Conservation (phyloP, 2,888 invertebrate species). For the Ichneumon xanthorius region DNA sequence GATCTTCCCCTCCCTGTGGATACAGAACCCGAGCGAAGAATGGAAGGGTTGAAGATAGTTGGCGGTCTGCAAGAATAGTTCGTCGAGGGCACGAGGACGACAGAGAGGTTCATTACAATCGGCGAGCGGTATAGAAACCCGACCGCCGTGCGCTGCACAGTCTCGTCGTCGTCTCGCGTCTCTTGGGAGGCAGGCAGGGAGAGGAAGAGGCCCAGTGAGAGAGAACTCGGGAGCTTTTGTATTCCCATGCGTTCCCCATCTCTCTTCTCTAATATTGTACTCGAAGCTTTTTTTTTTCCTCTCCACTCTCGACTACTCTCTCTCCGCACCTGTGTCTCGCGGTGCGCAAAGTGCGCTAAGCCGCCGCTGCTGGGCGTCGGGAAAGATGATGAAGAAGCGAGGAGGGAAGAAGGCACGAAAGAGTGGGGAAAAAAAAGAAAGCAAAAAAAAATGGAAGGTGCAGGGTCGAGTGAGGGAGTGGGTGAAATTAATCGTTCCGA, state of each 20-base stretch:
- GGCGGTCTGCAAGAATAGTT: constrained; percentile 69
- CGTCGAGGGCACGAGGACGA: constrained; percentile 40
- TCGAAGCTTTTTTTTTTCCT: constrained; percentile 20
- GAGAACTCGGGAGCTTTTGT: constrained; percentile 6
- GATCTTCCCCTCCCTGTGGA: constrained; percentile 3
- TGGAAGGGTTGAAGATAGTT: constrained; percentile 67
- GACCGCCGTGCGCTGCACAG: constrained; percentile 3
- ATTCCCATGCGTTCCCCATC: background rate
- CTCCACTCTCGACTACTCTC: constrained; percentile 4
- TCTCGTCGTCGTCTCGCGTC: constrained; percentile 16
- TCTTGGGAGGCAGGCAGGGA: background rate
- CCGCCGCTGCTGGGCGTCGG: constrained; percentile 23
- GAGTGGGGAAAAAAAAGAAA: constrained; percentile 32
- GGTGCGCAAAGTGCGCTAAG: constrained; percentile 54
- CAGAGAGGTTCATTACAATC: constrained; percentile 67
- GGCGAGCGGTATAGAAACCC: constrained; percentile 30
- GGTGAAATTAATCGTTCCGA: constrained; percentile 67
- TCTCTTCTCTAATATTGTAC: constrained; percentile 17
- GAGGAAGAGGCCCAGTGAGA: background rate
- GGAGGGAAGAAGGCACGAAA: constrained; percentile 27
- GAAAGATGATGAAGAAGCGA: constrained; percentile 43
- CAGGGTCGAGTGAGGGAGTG: constrained; percentile 25
- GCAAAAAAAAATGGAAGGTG: constrained; percentile 13
- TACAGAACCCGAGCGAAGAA: constrained; percentile 29
- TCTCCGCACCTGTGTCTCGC: constrained; percentile 44